Base-by-base conservation (phyloP, 2,888 invertebrate species). In the Marasmarcha lunaedactyla region DNA sequence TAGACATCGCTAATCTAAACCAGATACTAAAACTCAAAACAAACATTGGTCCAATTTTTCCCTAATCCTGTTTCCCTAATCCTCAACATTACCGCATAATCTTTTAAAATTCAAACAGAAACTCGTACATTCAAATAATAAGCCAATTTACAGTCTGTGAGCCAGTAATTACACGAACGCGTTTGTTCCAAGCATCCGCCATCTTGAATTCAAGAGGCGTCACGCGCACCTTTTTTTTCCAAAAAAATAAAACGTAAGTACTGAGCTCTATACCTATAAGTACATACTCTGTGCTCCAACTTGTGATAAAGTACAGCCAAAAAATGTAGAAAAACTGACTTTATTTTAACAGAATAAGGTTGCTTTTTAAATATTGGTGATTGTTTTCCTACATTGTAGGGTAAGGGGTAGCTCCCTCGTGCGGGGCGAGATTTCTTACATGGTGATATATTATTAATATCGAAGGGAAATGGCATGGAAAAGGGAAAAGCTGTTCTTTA, bases 401-500 rank as follows among this genome's bases (percentile, higher is more conserved):
- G 76, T 52, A 55, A 51, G 63, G 67, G 56, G 63, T 59, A 66
- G 59, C 66, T 48, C 54, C 74, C 76, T 62, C 71, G 59, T 63
- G 54, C 55, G n/a, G 59, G 58, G 59, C 52, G 71, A 76, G 77
- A 72, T 79, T 78, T 81, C 79, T 81, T 81, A 77, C 73, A 70
- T 68, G 56, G 67, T 66, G 63, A 72, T 79, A 71, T 73, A 76
- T 74, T 79, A 78, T 76, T 74, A 73, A 76, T 76, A 71, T 67
- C 61, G 64, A 67, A 68, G 73, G 63, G 68, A 71, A 68, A 71
- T 71, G 65, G 70, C 60, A 59, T 48, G 59, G 54, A 54, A 60
- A 49, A 61, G 63, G 63, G 70, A 63, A 60, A 56, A 49, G 52
- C 49, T 52, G 61, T 61, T 57, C 57, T 69, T 71, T 68, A 67